Percentiles rank a stretch among this genome's conserved stretches.
Conservation (phyloP, 2,113 vertebrate genomes). For the Symphodus melops region DNA sequence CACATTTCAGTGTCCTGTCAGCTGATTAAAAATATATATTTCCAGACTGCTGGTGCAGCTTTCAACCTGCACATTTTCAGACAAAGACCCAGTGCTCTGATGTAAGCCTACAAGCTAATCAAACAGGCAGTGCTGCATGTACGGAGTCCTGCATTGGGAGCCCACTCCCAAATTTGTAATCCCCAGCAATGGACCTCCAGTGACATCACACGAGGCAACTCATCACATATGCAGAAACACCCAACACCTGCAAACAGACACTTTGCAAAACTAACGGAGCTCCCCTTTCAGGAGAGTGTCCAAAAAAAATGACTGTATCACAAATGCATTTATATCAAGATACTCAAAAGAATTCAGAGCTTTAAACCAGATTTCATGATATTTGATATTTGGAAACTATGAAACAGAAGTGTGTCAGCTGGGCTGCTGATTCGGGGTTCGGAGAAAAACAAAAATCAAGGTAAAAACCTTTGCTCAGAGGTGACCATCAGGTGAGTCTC, state of each 20-base stretch:
- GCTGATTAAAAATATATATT: too few species aligned
- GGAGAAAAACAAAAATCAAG: slow-evolving; percentile 12
- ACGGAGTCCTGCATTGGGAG: too few species aligned
- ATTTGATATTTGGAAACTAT: neutral
- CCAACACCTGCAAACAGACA: too few species aligned
- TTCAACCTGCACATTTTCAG: too few species aligned
- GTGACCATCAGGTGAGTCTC: slow-evolving; percentile 50
- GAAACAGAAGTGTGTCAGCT: neutral
- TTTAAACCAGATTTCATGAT: neutral
- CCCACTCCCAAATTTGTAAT: neutral
- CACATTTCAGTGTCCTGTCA: too few species aligned
- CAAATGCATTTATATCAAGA: too few species aligned
- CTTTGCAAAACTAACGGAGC: neutral
- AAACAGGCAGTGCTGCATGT: too few species aligned
- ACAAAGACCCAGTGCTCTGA: too few species aligned
- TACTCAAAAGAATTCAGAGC: neutral
- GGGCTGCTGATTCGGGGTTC: neutral
- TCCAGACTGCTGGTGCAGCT: too few species aligned
- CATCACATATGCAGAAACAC: neutral
- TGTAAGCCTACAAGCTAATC: too few species aligned
- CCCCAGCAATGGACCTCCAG: neutral
- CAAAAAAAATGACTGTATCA: neutral
- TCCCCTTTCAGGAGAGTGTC: neutral
- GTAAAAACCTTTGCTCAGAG: slow-evolving; percentile 69
- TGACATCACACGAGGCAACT: neutral